Base-by-base conservation (phyloP, 2,113 vertebrate genomes). In the Takifugu bimaculatus region DNA sequence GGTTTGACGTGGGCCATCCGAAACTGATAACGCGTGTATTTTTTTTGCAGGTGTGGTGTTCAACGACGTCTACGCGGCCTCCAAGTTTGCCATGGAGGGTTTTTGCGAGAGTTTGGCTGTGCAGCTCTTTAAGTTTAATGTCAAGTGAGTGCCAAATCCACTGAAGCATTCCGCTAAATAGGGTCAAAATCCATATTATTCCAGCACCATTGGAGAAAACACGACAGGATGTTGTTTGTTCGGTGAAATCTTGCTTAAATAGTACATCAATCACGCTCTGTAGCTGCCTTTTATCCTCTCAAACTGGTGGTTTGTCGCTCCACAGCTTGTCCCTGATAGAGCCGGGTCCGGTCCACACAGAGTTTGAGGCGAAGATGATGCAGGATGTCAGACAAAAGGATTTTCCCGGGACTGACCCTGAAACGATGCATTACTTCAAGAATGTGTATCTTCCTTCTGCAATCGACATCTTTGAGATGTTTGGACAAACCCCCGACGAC, bases 281-380 rank as follows among this genome's bases (percentile, higher is more conserved):
- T 20, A 20, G 20, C 20, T 20, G 20, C 3, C 9, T 51, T 12
- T 26, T 26, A 11, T 50, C 15, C 14, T 13, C 9, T 9, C 25
- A 0, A 9, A 26, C 28, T 25, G 13, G 44, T 53, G 6, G 44
- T 6, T 4, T 71, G 32, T 59, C 26, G 61, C 26, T 59, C 12
- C 32, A 26, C 58, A 91, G 91, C 26, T 13, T 92, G 57, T 93
- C 90, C 3, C 53, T 92, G 76, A 90, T 93, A 13, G 92, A 94
- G 80, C 92, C 90, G 0, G 92, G 91, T 20, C 92, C 92, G 0
- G 90, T 92, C 54, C 88, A 74, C 49, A 91, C 93, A 1, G 89
- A 92, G 50, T 92, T 93, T 3, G 89, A 94, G 75, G 56, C 74
- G 0, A 93, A 93, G 82, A 45, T 92, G 79, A 88, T 91, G 0